Base-by-base conservation (phyloP, 2,888 invertebrate species). In the Caenorhabditis japonica region DNA sequence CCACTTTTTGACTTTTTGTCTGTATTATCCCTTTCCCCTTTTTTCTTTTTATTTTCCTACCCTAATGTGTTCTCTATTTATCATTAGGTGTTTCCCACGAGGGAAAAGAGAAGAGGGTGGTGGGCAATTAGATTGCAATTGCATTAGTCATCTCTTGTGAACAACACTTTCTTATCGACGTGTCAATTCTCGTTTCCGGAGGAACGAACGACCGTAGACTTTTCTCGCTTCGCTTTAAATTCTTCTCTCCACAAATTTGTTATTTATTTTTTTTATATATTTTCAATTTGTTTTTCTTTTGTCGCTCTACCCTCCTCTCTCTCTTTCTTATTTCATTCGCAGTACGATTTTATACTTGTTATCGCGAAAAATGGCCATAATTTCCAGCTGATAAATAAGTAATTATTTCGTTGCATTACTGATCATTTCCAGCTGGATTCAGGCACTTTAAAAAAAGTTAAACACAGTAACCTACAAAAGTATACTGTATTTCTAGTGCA, bases 11-110 rank as follows among this genome's bases (percentile, higher is more conserved):
- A 47, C 41, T 64, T 56, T 55, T 56, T 19, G 30, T 36, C 17
- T 10, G 27, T 30, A 21, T 55, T 55, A 53, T 62, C 68, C 43
- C 25, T 58, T 52, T 60, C 41, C 47, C 46, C 60, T 43, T 49
- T 53, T 41, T 15, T 38, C 47, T 41, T 33, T 43, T 27, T 43
- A 34, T 58, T 56, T 49, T 25, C 46, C 30, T 52, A 44, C 51
- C 36, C 58, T 58, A 5, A 5, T 51, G 46, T 44, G 43, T 68
- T 58, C 58, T n/a, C n/a, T 68, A 21, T 58, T 68, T 58, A 58
- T n/a, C n/a, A 58, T 58, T 59, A 68, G 58, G 58, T 58, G 68
- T 58, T 68, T 68, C 68, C 52, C 58, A 52, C 46, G 43, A 39
- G 17, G 8, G 5, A 5, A 5, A n/a, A 27, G 21, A 34, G 34